Conservation (phyloP, 2,797 vertebrate genomes). For the Eleutherodactylus coqui region DNA sequence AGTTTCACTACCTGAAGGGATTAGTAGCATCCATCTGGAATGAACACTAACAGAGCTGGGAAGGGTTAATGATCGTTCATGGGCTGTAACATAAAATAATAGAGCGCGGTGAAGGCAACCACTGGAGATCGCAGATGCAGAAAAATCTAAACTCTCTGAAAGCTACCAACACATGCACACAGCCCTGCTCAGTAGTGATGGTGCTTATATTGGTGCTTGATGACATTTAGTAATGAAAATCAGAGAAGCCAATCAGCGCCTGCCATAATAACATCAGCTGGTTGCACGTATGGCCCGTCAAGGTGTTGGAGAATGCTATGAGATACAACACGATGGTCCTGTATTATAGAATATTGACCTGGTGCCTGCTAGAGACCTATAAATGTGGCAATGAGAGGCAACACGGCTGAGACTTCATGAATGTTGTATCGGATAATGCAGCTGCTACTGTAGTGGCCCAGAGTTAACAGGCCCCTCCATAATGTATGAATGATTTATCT, state of each 20-base stretch:
- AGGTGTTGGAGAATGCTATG: neutral
- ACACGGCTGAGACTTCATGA: neutral
- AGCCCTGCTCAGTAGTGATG: neutral
- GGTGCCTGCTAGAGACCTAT: neutral
- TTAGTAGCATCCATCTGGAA: too few relatives aligned
- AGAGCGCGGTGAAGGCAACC: too few relatives aligned
- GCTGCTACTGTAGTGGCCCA: too few relatives aligned
- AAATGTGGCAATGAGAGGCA: neutral
- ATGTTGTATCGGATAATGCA: neutral
- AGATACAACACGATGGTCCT: neutral
- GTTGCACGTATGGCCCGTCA: neutral
- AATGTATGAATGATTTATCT: too few relatives aligned
- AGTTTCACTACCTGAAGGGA: too few relatives aligned
- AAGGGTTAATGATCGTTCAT: neutral
- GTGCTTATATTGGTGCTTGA: neutral
- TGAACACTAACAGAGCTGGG: neutral
- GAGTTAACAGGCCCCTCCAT: too few relatives aligned
- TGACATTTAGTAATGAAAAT: conserved; percentile 5
- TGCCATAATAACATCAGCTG: neutral
- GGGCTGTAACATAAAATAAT: neutral
- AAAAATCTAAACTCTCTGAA: neutral
- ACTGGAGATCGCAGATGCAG: neutral
- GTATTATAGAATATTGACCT: neutral
- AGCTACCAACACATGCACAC: too few relatives aligned
- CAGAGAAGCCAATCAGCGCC: neutral